Conservation (phyloP, 2,113 vertebrate species). For the Lepisosteus osseus region DNA sequence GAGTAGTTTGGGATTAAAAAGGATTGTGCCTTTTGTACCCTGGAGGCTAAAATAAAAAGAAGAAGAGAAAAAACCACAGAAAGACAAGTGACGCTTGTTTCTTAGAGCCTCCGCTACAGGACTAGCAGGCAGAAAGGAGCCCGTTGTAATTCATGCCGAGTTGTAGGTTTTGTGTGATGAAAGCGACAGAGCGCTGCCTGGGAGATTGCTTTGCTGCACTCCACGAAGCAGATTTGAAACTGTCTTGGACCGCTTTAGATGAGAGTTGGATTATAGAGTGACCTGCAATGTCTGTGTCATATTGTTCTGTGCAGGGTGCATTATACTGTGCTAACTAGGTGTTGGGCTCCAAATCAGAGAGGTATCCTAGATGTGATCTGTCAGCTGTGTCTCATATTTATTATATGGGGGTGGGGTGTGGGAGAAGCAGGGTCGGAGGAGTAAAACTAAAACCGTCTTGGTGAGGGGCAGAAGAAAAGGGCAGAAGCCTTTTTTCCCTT, state of each 20-base stretch:
- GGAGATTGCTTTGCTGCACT: conserved; percentile 99
- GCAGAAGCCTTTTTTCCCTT: not conserved
- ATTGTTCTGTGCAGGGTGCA: conserved; percentile 89
- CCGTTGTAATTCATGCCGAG: conserved; percentile 99
- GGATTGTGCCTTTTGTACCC: conserved; percentile 61
- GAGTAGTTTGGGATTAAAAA: conserved; percentile 65
- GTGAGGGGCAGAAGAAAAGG: conserved; percentile 41
- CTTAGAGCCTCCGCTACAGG: conserved; percentile 75
- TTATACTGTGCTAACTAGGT: conserved; percentile 96
- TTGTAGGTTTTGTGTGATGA: conserved; percentile 98
- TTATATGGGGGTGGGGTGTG: conserved; percentile 64
- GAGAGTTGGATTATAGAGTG: conserved; percentile 99
- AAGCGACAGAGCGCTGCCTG: conserved; percentile 97
- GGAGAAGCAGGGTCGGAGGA: conserved; percentile 54
- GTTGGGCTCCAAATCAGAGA: conserved; percentile 84
- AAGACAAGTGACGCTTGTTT: conserved; percentile 81
- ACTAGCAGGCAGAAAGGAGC: conserved; percentile 85
- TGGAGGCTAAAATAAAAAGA: conserved; percentile 52
- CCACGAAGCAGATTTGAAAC: conserved; percentile 98
- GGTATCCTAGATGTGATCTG: conserved; percentile 77
- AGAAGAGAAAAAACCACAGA: conserved; percentile 57
- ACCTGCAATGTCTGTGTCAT: conserved; percentile 98
- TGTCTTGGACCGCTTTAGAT: conserved; percentile 96
- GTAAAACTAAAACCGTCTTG: conserved; percentile 64
- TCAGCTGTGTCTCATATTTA: conserved; percentile 78